Percentiles rank a stretch among this genome's conserved stretches.
These are phyloP conservation scores for Sciurus niger DNA, from an alignment of 2,113 vertebrate species.

Conservation along the genomic window DNA sequence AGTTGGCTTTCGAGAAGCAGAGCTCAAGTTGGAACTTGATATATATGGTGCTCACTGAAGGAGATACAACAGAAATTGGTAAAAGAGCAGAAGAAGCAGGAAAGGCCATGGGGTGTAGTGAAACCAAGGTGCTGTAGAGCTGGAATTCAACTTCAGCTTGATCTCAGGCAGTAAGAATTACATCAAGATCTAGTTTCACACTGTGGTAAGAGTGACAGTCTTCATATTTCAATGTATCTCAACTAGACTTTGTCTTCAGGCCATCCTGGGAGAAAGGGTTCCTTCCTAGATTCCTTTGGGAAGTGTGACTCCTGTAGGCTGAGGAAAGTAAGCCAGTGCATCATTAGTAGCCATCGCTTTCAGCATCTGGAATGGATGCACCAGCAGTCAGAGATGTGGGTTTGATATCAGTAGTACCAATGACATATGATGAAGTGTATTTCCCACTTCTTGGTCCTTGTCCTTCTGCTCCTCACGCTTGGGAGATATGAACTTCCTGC, in stretches of 20 bases:
- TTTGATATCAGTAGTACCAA: background rate
- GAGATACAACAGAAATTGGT: background rate
- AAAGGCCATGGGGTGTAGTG: rapidly evolving
- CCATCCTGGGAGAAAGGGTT: background rate
- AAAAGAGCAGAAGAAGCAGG: background rate
- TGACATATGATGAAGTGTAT: background rate
- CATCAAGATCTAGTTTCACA: background rate
- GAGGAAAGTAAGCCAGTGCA: background rate
- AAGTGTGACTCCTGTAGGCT: background rate
- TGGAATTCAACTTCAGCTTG: background rate
- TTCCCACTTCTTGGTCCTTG: background rate
- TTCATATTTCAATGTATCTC: background rate
- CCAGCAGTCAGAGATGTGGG: background rate
- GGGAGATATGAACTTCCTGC: background rate
- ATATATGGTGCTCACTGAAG: background rate
- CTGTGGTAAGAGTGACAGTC: too few species aligned
- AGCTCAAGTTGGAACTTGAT: background rate
- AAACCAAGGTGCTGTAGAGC: background rate
- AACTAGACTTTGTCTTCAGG: background rate
- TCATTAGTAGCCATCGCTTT: background rate
- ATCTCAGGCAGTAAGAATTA: background rate
- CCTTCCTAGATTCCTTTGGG: background rate
- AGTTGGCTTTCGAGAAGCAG: background rate
- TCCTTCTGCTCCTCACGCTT: background rate
- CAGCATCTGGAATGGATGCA: background rate